A percentile compares a stretch with the other conserved stretches of the same genome.
Evolutionary conservation across 2,888 invertebrate species (phyloP).

Genomic region (Pachliopta kotzebuea): DNA sequence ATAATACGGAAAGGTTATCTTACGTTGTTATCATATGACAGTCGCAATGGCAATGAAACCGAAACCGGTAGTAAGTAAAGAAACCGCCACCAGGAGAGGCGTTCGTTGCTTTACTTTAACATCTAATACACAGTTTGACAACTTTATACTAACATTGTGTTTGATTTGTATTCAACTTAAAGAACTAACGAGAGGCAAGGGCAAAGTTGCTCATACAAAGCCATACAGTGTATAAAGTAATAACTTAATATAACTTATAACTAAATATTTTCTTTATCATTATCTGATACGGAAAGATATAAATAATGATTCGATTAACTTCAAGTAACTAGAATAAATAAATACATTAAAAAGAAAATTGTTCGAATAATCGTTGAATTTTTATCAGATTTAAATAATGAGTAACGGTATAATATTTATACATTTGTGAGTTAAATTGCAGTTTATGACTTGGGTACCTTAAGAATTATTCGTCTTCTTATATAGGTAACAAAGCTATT

Average conservation of each 20-base stretch:
- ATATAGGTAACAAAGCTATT: too few species aligned
- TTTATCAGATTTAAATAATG: too few species aligned
- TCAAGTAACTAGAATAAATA: too few species aligned
- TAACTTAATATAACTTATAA: not conserved
- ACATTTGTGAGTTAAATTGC: too few species aligned
- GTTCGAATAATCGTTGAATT: too few species aligned
- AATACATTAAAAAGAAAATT: too few species aligned
- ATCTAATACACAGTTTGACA: not conserved
- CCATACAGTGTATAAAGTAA: not conserved
- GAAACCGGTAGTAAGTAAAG: not conserved
- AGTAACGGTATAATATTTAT: too few species aligned
- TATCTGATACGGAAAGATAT: too few species aligned
- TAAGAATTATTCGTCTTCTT: too few species aligned
- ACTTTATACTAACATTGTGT: not conserved
- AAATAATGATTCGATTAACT: too few species aligned
- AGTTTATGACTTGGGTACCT: too few species aligned
- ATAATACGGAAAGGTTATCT: not conserved
- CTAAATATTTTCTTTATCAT: too few species aligned
- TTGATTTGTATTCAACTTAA: not conserved
- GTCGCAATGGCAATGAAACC: not conserved
- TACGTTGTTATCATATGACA: not conserved
- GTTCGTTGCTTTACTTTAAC: constrained; percentile 8
- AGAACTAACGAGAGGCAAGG: constrained; percentile 2
- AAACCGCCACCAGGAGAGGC: not conserved
- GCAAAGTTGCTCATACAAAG: not conserved